Conservation (phyloP, 2,888 invertebrate species). For the Callinectes sapidus region DNA sequence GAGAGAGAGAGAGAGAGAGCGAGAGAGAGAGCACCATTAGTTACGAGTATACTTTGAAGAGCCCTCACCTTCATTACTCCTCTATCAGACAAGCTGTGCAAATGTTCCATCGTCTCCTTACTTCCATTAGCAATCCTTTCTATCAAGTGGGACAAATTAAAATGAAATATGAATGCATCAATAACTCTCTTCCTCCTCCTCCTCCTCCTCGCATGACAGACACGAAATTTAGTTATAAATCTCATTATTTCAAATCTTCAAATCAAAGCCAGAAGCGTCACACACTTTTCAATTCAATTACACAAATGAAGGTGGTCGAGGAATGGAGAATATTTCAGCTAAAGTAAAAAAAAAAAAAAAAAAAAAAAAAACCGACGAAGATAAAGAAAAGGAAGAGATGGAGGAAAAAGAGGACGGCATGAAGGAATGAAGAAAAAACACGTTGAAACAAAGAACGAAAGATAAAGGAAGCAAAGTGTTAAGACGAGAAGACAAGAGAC, state of each 20-base stretch:
- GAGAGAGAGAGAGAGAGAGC: too few relatives aligned
- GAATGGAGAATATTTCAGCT: not conserved
- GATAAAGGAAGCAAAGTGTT: not conserved
- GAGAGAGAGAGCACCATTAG: not conserved
- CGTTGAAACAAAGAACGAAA: not conserved
- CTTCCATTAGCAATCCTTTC: not conserved
- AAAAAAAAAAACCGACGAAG: not conserved
- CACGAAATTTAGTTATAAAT: not conserved
- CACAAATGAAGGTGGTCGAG: not conserved
- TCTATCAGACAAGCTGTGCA: not conserved
- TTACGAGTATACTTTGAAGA: not conserved
- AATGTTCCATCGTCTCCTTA: not conserved
- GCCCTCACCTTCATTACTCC: not conserved
- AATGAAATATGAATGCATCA: not conserved
- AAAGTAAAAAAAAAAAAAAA: not conserved
- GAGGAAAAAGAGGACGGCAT: not conserved
- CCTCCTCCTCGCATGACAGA: not conserved
- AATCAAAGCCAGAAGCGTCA: not conserved
- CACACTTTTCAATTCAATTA: not conserved
- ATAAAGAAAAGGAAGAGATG: not conserved
- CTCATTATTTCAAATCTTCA: not conserved
- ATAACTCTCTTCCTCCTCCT: not conserved
- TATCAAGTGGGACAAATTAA: not conserved
- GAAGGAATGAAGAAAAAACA: not conserved
- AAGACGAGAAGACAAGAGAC: not conserved